These are phyloP conservation scores for Clanis bilineata DNA, from an alignment of 2,888 invertebrate species.

Conservation along the genomic window DNA sequence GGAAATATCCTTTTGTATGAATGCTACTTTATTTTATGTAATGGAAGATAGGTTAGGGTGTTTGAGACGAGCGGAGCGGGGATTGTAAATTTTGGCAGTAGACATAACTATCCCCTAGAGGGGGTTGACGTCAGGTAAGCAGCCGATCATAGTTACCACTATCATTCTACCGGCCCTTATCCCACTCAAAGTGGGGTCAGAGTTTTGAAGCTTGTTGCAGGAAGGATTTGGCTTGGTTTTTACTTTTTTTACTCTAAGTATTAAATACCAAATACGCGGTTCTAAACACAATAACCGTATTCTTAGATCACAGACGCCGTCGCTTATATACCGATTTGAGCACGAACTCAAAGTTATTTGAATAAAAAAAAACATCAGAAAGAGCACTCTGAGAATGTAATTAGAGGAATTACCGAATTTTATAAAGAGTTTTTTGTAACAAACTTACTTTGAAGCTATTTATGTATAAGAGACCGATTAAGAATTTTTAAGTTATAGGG, in stretches of 20 bases:
- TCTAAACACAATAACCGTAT: neutral
- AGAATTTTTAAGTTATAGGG: neutral
- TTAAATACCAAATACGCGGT: conserved; percentile 12
- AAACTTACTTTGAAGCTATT: neutral
- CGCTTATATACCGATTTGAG: conserved; percentile 30
- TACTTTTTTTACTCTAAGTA: neutral
- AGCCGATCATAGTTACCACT: too few relatives aligned
- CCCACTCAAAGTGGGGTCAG: too few relatives aligned
- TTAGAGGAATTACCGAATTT: conserved; percentile 5
- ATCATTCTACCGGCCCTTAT: too few relatives aligned
- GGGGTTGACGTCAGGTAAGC: too few relatives aligned
- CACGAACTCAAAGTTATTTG: conserved; percentile 36
- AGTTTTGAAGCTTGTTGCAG: too few relatives aligned
- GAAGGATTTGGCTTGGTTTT: too few relatives aligned
- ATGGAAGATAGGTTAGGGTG: neutral
- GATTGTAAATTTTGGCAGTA: too few relatives aligned
- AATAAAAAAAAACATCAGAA: conserved; percentile 29
- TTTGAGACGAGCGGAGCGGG: neutral
- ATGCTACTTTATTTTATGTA: conserved; percentile 9
- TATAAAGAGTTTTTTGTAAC: neutral
- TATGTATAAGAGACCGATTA: neutral
- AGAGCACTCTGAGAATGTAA: neutral
- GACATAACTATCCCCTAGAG: too few relatives aligned
- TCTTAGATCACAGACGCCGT: conserved; percentile 26
- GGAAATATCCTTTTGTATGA: neutral